phyloP scores from a whole-genome alignment of 2,888 invertebrate genomes.

The Athalia cordata region DNA sequence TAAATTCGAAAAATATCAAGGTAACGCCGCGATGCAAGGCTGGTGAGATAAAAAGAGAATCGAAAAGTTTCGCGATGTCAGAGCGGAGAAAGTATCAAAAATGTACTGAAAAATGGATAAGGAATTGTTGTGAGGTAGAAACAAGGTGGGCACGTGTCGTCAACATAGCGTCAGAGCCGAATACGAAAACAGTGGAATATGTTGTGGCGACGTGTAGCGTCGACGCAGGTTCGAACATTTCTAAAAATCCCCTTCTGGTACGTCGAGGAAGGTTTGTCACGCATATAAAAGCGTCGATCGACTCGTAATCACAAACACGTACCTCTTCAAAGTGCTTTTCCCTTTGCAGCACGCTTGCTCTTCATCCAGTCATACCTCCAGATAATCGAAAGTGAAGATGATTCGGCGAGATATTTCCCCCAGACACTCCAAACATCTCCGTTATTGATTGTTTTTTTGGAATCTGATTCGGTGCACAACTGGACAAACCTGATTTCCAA shows the following conservation, averaged over 20 bases:
- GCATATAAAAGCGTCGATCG: neutral
- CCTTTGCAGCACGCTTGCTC: too few species aligned
- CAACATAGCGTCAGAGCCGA: constrained; percentile 24
- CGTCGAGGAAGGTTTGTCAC: neutral
- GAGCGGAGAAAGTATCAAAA: constrained; percentile 15
- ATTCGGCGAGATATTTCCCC: too few species aligned
- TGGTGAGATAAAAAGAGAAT: neutral
- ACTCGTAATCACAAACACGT: constrained; percentile 31
- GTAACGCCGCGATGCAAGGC: too few species aligned
- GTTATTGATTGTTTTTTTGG: too few species aligned
- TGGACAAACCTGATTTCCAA: neutral
- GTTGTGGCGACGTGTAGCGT: neutral
- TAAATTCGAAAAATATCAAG: too few species aligned
- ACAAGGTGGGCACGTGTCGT: constrained; percentile 33
- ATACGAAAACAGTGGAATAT: constrained; percentile 31
- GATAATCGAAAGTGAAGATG: too few species aligned
- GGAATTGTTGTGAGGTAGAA: constrained; percentile 26
- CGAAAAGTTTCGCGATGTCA: constrained; percentile 1
- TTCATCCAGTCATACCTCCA: too few species aligned
- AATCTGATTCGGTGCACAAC: too few species aligned
- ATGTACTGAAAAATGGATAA: constrained; percentile 19
- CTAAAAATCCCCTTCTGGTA: neutral
- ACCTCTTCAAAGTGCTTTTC: neutral
- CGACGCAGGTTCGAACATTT: neutral
- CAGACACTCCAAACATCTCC: too few species aligned